Evolutionary conservation across 2,113 vertebrate genomes (phyloP), one percentile per base, ranked within the genome.

Genomic region (Hemichromis elongatus): DNA sequence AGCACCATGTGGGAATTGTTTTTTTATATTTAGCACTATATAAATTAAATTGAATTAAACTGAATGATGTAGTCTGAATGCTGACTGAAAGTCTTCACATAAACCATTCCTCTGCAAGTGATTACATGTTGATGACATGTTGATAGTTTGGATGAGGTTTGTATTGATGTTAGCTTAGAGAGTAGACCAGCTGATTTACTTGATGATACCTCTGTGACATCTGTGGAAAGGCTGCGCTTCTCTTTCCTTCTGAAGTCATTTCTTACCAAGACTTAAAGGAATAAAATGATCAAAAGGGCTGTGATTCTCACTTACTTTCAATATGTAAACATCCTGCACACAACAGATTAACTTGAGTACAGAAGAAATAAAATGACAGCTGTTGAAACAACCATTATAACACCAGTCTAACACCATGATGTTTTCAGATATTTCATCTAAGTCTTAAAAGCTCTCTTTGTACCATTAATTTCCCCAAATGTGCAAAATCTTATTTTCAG

Each of bases 41-140:
- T 21, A 8, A 66, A 66, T 21, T 6, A 3, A 37, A 37, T 5
- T 37, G 33, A 66, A 37, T 66, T 66, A 33, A 66, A 66, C 8
- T 30, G 56, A 59, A 11, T 47, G n/a, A 45, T 47, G 68, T 30
- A 1, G 24, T 50, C 42, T 73, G 30, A 50, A 50, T 12, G 5
- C 16, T 19, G 68, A 50, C 0, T 0, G 24, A 73, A 50, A 18
- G 42, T 30, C 24, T 73, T 50, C 24, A 73, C 42, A 73, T 50
- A 30, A 73, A 30, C 16, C 42, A 75, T 50, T 50, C 26, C 26
- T 1, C 42, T 50, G 45, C 45, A 75, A 75, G 24, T 8, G 68
- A 75, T 50, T 47, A n/a, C 16, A 75, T 75, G 14, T 0, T 70
- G 21, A 70, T 70, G 68, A 75, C 24, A 73, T 30, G 42, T 50